These are phyloP conservation scores for Dinothrombium tinctorium DNA, from an alignment of 1,140 invertebrate genomes.

Conservation along the genomic window DNA sequence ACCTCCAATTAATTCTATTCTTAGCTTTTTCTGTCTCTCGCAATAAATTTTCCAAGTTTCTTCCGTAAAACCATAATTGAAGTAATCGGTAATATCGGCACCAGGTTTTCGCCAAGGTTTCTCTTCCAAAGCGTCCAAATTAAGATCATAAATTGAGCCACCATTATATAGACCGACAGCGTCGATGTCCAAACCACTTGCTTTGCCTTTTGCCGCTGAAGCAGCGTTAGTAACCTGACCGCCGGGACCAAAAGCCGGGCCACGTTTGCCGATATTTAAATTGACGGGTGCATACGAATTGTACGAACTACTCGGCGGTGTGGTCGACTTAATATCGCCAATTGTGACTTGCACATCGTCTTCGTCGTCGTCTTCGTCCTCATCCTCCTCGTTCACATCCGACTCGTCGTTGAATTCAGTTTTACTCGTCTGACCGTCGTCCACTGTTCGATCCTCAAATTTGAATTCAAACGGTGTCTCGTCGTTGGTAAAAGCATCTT, in stretches of 20 bases:
- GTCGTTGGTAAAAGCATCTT: no score
- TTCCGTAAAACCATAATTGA: slow-evolving; percentile 94
- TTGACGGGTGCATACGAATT: slow-evolving; percentile 13
- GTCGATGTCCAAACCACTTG: slow-evolving; percentile 24
- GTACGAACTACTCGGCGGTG: no score
- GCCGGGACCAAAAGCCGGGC: no score
- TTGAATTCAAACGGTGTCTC: no score
- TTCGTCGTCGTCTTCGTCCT: slow-evolving; percentile 11
- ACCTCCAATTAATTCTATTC: slow-evolving; percentile 18
- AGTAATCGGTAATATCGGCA: slow-evolving; percentile 92
- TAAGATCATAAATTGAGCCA: slow-evolving; percentile 71
- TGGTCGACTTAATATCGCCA: slow-evolving; percentile 16
- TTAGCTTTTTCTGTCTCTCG: slow-evolving; percentile 72
- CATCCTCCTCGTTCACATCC: slow-evolving; percentile 11
- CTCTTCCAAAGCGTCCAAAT: slow-evolving; percentile 77
- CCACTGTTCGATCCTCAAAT: no score
- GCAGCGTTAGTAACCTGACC: background rate
- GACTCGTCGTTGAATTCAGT: slow-evolving; percentile 9
- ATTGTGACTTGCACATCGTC: slow-evolving; percentile 15
- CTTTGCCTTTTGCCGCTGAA: slow-evolving; percentile 8
- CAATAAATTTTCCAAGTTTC: slow-evolving; percentile 95
- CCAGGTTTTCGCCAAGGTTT: slow-evolving; percentile 97
- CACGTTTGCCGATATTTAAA: slow-evolving; percentile 17
- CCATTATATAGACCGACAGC: slow-evolving; percentile 61
- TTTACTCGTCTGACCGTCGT: no score